Evolutionary conservation across 2,888 invertebrate genomes (phyloP), one percentile per base, ranked within the genome.

Genomic region (Orthosia incerta): DNA sequence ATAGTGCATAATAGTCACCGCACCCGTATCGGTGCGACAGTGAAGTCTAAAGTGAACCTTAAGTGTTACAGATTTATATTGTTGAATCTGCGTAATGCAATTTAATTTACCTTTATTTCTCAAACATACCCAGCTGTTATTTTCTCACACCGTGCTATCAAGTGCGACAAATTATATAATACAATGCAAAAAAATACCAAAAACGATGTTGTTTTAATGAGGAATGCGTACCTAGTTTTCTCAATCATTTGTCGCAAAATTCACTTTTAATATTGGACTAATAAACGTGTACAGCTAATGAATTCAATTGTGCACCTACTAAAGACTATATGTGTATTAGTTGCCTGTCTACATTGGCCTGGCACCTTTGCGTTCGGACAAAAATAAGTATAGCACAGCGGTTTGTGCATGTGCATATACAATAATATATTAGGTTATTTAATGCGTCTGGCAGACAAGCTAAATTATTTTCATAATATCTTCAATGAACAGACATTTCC

Each of bases 351-450:
- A 50, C 59, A 48, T 23, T 46, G 48, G 15, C 73, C n/a, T 55
- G 66, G 31, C 60, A 79, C 68, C 26, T 74, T 51, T 64, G 51
- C 57, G 56, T 57, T 45, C 60, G 20, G 61, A 57, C 57, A 74
- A 57, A 80, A 80, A 62, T 74, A 79, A 74, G 66, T 51, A 70
- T 31, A 57, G 70, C 59, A 63, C 3, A 63, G 57, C 23, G 20
- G 23, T 51, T 55, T 39, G 59, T 70, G 31, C 46, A 55, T 39
- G 59, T 70, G 31, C 46, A 55, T 57, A 59, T 20, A 68, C 23
- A 60, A 61, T 53, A 48, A 51, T 76, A 61, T 26, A 13, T 26
- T 72, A n/a, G 12, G 18, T 46, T 23, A 53, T 51, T 68, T 18
- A 31, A 56, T 61, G 15, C 51, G 18, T 45, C 51, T 64, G 56